Conservation (phyloP, 1,140 invertebrate species). For the Bicyclus anynana region DNA sequence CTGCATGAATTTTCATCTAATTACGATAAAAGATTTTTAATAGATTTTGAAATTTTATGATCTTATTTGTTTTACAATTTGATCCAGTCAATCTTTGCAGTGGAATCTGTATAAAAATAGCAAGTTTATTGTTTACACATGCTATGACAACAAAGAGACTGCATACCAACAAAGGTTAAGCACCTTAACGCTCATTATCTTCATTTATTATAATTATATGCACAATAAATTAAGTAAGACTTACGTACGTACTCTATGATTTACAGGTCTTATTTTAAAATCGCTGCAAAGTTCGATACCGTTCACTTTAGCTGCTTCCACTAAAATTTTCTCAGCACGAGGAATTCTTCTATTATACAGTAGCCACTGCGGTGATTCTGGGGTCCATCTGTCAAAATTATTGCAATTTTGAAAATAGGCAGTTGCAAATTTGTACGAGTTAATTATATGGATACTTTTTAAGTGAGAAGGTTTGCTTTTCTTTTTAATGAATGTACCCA, state of each 20-base stretch:
- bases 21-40: too few species aligned
- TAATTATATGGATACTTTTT: too few species aligned
- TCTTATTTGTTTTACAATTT: too few species aligned
- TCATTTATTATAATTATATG: constrained; percentile 3
- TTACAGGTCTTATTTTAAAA: constrained; percentile 65
- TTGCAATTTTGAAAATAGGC: not conserved
- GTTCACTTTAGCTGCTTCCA: constrained; percentile 80
- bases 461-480: too few species aligned
- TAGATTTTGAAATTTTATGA: too few species aligned
- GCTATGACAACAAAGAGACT: too few species aligned
- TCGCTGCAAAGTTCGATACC: constrained; percentile 43
- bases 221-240: not conserved
- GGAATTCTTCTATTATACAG: constrained; percentile 83
- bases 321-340: constrained; percentile 81
- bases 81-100: too few species aligned
- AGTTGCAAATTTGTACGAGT: not conserved
- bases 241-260: constrained; percentile 60
- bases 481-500: too few species aligned
- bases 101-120: too few species aligned
- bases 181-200: constrained; percentile 11
- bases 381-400: constrained; percentile 78
- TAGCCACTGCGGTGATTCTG: constrained; percentile 91
- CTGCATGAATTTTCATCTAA: too few species aligned
- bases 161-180: constrained; percentile 17
- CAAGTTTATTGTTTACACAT: too few species aligned